Evolutionary conservation across 2,888 invertebrate species (phyloP), one percentile per base, ranked within the genome.

Genomic region (Tineola bisselliella): DNA sequence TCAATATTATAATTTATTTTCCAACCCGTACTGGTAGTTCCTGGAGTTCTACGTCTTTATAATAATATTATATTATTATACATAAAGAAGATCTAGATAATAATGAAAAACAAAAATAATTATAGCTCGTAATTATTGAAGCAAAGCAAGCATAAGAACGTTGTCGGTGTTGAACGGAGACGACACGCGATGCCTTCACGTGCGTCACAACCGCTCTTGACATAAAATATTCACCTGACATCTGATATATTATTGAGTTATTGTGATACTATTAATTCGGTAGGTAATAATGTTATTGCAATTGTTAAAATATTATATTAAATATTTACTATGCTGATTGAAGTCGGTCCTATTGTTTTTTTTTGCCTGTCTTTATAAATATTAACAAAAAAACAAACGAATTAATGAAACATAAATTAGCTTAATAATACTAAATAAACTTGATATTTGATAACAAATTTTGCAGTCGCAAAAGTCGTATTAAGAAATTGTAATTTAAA

Each of bases 181-280:
- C 17, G 54, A 25, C 54, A 54, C n/a, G 19, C 54, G 25, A 54
- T 25, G 54, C 18, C 54, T 18, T 25, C 10, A 59, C 54, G 64
- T 72, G 68, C 71, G 71, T 72, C 71, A 72, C 60, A 59, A 60
- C 44, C 63, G 70, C 52, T 66, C 70, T 71, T 70, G 69, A 70
- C 66, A 66, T 63, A 62, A 60, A 62, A 64, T 43, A 48, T 61
- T 43, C 33, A 44, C 17, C 38, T 58, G 31, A 31, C 38, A 38
- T 38, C 38, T 38, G 33, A 58, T 58, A 33, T 58, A 33, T 58
- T 58, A 25, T 25, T 54, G 11, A 54, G 25, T 2, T 4, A 54
- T 54, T 48, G 18, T 5, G 3, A 15, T 38, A 12, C 11, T 38
- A 38, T 12, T 38, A 38, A 38, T 38, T 38, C n/a, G 38, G 38